These are phyloP conservation scores for Pelvicachromis taeniatus DNA, from an alignment of 2,113 vertebrate genomes.

Conservation along the genomic window DNA sequence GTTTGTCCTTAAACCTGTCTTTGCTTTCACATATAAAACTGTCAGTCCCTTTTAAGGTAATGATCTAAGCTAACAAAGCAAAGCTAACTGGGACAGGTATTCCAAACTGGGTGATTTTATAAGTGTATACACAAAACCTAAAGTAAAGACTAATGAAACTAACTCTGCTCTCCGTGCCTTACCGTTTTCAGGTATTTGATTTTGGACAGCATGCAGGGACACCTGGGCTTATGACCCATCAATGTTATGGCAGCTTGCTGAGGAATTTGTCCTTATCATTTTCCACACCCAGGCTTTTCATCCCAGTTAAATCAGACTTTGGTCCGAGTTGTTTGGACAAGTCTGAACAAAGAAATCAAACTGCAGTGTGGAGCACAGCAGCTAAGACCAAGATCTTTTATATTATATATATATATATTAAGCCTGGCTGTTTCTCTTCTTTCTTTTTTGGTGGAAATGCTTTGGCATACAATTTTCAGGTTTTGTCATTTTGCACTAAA, in stretches of 20 bases:
- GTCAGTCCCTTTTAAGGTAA: not conserved
- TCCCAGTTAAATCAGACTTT: not conserved
- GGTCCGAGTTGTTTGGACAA: not conserved
- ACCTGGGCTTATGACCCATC: fast-evolving
- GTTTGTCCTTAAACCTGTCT: not conserved
- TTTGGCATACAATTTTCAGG: too few relatives aligned
- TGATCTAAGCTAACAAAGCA: not conserved
- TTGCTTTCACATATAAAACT: fast-evolving
- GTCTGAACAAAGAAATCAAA: not conserved
- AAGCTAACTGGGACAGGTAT: not conserved
- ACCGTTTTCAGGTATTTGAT: not conserved
- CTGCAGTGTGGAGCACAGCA: not conserved
- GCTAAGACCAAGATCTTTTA: not conserved
- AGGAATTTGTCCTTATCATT: not conserved
- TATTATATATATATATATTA: too few relatives aligned
- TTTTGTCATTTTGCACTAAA: not conserved
- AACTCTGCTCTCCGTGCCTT: not conserved
- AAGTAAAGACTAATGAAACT: not conserved
- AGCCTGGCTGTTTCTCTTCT: not conserved
- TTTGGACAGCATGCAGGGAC: not conserved
- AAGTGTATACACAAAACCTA: not conserved
- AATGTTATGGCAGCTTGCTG: not conserved
- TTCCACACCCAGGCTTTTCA: not conserved
- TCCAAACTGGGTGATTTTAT: not conserved
- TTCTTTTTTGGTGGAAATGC: too few relatives aligned